Conservation (phyloP, 2,113 vertebrate genomes). For the Sceloporus undulatus region DNA sequence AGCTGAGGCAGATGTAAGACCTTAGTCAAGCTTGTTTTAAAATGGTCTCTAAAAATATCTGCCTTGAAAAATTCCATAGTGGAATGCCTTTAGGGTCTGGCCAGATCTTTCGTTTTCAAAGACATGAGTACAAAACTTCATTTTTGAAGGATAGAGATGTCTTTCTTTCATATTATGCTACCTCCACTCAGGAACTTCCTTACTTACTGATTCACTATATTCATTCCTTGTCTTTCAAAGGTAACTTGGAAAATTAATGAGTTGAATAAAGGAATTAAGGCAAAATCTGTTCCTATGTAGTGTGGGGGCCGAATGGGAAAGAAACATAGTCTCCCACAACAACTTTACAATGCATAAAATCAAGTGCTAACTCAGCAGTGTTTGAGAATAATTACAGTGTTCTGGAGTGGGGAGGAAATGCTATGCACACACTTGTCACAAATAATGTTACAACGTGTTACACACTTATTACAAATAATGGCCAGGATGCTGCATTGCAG, state of each 20-base stretch:
- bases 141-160: neutral
- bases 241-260: neutral
- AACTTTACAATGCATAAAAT: no score
- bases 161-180: neutral
- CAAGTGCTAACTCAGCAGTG: no score
- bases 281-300: neutral
- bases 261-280: neutral
- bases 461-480: no score
- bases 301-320: neutral
- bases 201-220: neutral
- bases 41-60: neutral
- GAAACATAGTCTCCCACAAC: neutral
- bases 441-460: no score
- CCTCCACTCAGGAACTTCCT: neutral
- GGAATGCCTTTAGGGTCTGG: neutral
- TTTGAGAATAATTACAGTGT: no score
- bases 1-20: conserved; percentile 25
- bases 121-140: neutral
- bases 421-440: no score
- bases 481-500: no score
- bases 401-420: no score
- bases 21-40: conserved; percentile 12
- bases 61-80: neutral
- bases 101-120: neutral
- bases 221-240: neutral